Percentiles rank a stretch among this genome's conserved stretches.
Conservation (phyloP, 2,113 vertebrate species). For the sheep (Ovis aries) region DNA sequence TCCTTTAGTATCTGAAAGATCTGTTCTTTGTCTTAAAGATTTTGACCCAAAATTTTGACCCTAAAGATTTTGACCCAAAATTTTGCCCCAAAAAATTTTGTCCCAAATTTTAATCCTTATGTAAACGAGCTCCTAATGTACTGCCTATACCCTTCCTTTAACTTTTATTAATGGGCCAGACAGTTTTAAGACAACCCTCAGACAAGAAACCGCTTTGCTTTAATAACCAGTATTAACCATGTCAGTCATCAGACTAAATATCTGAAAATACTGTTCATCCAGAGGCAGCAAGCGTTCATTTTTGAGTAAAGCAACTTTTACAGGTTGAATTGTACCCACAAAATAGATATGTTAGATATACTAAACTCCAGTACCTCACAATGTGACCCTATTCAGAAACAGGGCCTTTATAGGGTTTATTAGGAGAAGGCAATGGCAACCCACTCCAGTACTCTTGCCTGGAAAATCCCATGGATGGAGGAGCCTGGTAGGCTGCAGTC, state of each 20-base stretch:
- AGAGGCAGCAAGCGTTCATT: neutral
- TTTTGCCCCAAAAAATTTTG: neutral
- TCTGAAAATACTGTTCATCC: neutral
- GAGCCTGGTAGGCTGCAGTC: neutral
- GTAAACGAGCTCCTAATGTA: neutral
- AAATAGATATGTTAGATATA: neutral
- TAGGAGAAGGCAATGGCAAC: neutral
- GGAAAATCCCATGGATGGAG: neutral
- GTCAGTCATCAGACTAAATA: neutral
- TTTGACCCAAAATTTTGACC: neutral
- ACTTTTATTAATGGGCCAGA: neutral
- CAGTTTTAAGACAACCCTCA: neutral
- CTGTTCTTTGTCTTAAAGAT: neutral
- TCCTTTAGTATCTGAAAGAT: neutral
- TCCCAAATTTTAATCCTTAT: neutral
- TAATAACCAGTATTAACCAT: neutral
- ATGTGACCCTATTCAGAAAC: neutral
- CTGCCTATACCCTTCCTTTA: neutral
- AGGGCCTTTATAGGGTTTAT: neutral
- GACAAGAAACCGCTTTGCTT: neutral
- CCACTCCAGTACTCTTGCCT: neutral
- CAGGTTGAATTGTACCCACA: neutral
- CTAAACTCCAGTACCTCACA: neutral
- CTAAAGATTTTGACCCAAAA: neutral
- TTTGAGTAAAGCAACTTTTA: neutral